These are phyloP conservation scores for Anguilla anguilla DNA, from an alignment of 2,797 vertebrate genomes.

Conservation along the genomic window DNA sequence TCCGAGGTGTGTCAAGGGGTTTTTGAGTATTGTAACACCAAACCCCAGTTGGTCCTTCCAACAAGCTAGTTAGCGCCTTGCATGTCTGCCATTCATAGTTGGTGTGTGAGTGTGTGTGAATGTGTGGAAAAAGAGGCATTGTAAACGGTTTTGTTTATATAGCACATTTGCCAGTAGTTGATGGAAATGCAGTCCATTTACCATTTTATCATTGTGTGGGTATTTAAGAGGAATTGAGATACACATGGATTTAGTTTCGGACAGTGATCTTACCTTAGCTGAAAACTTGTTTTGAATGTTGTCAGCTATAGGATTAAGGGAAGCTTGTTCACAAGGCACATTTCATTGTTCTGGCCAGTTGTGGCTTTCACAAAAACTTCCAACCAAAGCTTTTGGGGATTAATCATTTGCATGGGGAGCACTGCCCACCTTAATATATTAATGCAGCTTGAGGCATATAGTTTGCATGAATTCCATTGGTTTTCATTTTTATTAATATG, in stretches of 20 bases:
- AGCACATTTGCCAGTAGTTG: too few species aligned
- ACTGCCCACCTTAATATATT: not conserved
- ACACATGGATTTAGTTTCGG: not conserved
- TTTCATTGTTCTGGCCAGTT: not conserved
- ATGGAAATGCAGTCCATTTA: too few species aligned
- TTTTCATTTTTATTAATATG: conserved; percentile 3
- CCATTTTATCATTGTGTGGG: too few species aligned
- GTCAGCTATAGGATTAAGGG: not conserved
- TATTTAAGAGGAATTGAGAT: not conserved
- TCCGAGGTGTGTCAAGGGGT: too few species aligned
- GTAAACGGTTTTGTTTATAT: too few species aligned
- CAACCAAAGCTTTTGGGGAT: not conserved
- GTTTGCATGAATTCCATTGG: not conserved
- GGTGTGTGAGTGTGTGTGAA: too few species aligned
- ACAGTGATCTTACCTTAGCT: not conserved
- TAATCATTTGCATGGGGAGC: not conserved
- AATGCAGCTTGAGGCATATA: not conserved
- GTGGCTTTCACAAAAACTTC: not conserved
- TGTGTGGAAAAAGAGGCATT: too few species aligned
- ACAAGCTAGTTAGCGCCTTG: too few species aligned
- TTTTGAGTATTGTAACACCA: too few species aligned
- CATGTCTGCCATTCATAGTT: too few species aligned
- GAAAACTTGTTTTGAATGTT: not conserved
- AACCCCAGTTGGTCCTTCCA: too few species aligned
- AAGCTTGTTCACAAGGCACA: not conserved